Conservation (phyloP, 2,888 invertebrate species). For the Augiades crinisus region DNA sequence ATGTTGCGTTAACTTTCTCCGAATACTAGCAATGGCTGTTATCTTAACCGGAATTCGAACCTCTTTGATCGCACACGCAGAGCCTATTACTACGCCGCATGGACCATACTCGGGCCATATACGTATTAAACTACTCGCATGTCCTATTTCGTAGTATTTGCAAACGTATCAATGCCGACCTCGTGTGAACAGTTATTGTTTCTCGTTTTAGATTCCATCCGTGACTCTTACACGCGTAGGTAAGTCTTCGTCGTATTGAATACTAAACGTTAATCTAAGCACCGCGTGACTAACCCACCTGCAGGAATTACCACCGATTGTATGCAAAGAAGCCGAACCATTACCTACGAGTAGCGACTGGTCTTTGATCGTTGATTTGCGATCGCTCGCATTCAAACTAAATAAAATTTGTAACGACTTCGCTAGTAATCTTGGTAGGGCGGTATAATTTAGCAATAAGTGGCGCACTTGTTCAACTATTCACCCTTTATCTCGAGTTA, state of each 20-base stretch:
- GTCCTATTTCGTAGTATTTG: constrained; percentile 60
- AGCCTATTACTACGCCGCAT: background rate
- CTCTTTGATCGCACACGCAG: background rate
- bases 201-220: constrained; percentile 62
- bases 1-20: background rate
- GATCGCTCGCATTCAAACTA: constrained; percentile 8
- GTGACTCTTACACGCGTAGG: constrained; percentile 64
- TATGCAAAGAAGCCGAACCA: constrained; percentile 61
- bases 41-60: background rate
- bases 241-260: constrained; percentile 52
- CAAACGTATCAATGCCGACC: constrained; percentile 63
- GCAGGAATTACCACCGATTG: constrained; percentile 72
- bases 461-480: too few species aligned
- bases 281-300: constrained; percentile 72
- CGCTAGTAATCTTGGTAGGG: too few species aligned
- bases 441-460: too few species aligned
- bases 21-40: background rate
- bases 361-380: constrained; percentile 19
- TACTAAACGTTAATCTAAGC: constrained; percentile 62
- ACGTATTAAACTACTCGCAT: constrained; percentile 29
- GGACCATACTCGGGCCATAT: constrained; percentile 9
- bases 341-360: constrained; percentile 29
- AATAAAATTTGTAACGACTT: too few species aligned
- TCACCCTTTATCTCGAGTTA: too few species aligned
- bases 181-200: constrained; percentile 73